Percentiles rank a stretch among this genome's conserved stretches.
These are phyloP conservation scores for Beaufortia kweichowensis DNA, from an alignment of 2,113 vertebrate species.

Conservation along the genomic window DNA sequence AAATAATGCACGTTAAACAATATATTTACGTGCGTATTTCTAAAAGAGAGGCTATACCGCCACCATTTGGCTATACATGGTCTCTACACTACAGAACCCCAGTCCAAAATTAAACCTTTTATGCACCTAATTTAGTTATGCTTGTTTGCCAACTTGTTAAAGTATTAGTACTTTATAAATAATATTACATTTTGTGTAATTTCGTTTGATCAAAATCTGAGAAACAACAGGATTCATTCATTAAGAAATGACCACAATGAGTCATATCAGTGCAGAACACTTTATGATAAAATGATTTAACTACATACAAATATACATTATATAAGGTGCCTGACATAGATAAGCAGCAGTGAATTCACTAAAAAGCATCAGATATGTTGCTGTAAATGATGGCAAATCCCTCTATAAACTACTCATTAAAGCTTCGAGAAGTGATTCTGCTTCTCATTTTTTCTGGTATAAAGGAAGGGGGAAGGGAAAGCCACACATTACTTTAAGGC, in stretches of 20 bases:
- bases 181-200: too few species aligned
- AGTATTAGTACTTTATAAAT: too few species aligned
- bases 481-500: constrained; percentile 30
- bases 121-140: too few species aligned
- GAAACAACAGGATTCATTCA: too few species aligned
- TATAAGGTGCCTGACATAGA: constrained; percentile 40
- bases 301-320: constrained; percentile 56
- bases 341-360: constrained; percentile 41
- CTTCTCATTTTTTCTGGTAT: constrained; percentile 15
- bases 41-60: constrained; percentile 10
- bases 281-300: constrained; percentile 54
- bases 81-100: neutral
- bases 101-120: too few species aligned
- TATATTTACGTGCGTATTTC: neutral
- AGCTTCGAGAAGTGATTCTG: constrained; percentile 32
- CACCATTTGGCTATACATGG: constrained; percentile 5
- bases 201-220: neutral
- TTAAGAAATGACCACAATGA: constrained; percentile 4
- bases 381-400: constrained; percentile 23
- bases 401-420: constrained; percentile 34
- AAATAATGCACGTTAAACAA: neutral
- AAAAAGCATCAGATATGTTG: constrained; percentile 32
- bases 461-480: neutral
- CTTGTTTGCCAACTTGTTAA: too few species aligned
- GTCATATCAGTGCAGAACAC: constrained; percentile 27